Conservation (phyloP, 2,797 vertebrate genomes). For the Peromyscus aztecus region DNA sequence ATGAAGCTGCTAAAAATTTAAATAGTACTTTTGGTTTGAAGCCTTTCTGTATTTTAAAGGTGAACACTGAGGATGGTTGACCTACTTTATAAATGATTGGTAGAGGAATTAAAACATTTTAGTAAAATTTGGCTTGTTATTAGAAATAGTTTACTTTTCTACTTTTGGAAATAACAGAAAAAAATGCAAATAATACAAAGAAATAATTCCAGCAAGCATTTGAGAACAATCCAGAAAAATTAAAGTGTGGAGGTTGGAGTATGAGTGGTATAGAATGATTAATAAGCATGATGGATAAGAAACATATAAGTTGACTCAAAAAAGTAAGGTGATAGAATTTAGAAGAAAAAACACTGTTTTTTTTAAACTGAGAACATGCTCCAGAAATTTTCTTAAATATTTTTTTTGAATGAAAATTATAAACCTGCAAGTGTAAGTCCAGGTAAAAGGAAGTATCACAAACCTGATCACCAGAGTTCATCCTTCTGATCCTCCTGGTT, state of each 20-base stretch:
- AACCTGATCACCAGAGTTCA: background rate
- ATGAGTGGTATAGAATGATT: background rate
- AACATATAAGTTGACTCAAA: constrained; percentile 32
- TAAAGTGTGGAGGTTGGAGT: background rate
- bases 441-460: constrained; percentile 32
- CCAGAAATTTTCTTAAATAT: constrained; percentile 51
- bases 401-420: constrained; percentile 44
- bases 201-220: constrained; percentile 26
- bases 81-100: constrained; percentile 31
- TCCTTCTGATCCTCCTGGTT: background rate
- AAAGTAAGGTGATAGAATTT: constrained; percentile 8
- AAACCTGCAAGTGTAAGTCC: background rate
- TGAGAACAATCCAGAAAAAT: constrained; percentile 48
- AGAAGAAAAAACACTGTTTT: background rate
- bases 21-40: background rate
- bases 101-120: constrained; percentile 14
- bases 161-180: constrained; percentile 44
- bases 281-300: constrained; percentile 26
- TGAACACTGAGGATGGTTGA: background rate
- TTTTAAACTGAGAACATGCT: constrained; percentile 7
- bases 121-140: background rate
- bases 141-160: constrained; percentile 54
- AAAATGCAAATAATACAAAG: constrained; percentile 1
- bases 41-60: constrained; percentile 38
- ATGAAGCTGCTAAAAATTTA: constrained; percentile 35